phyloP scores from a whole-genome alignment of 2,888 invertebrate species.

The Macropis europaea region DNA sequence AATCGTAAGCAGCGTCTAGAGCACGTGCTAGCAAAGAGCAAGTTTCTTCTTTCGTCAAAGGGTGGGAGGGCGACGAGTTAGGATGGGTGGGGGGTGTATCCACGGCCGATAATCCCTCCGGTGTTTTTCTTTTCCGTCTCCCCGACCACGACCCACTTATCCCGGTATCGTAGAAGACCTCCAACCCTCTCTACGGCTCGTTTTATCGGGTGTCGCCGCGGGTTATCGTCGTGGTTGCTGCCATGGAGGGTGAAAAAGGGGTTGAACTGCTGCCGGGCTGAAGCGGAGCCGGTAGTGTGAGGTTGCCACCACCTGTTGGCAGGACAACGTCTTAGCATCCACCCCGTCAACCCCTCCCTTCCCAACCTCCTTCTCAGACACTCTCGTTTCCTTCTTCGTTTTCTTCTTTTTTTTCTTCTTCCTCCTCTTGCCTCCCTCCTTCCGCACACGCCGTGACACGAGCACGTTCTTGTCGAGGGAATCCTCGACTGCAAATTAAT shows the following conservation, averaged over 20 bases:
- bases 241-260: constrained; percentile 72
- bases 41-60: constrained; percentile 63
- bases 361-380: constrained; percentile 37
- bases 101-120: constrained; percentile 74
- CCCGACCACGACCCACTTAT: constrained; percentile 67
- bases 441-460: constrained; percentile 10
- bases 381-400: constrained; percentile 21
- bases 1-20: constrained; percentile 46
- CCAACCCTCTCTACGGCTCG: constrained; percentile 66
- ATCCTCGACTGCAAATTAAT: constrained; percentile 12
- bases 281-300: constrained; percentile 63
- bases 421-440: constrained; percentile 12
- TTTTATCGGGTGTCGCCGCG: constrained; percentile 80
- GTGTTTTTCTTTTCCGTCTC: constrained; percentile 74
- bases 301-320: constrained; percentile 79
- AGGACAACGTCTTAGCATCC: constrained; percentile 78
- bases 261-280: constrained; percentile 55
- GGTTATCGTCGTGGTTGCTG: constrained; percentile 78
- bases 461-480: not conserved
- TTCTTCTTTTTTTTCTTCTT: not conserved
- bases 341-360: constrained; percentile 61
- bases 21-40: constrained; percentile 56
- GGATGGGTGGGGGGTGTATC: constrained; percentile 57
- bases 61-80: constrained; percentile 15
- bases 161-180: constrained; percentile 62